Percentiles rank a stretch among this genome's conserved stretches.
Evolutionary conservation across 2,113 vertebrate species (phyloP).

Genomic region (Pygoscelis adeliae): DNA sequence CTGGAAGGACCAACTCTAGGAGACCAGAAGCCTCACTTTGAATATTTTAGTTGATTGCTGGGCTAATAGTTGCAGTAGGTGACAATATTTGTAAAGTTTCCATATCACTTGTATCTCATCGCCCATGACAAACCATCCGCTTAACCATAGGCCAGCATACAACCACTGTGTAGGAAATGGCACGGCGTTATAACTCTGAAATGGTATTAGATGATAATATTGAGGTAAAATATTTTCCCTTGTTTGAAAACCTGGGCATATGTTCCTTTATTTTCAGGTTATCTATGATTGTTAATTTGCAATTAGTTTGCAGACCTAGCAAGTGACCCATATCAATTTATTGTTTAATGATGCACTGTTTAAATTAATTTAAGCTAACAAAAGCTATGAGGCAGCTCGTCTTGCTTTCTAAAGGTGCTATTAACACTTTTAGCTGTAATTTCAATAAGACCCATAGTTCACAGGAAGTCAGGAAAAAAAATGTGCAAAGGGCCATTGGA

Average conservation of each 20-base stretch:
- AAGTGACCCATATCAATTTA: neutral
- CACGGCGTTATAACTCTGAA: neutral
- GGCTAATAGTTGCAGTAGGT: neutral
- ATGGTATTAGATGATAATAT: neutral
- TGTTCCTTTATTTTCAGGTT: neutral
- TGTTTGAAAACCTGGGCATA: neutral
- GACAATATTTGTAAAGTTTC: neutral
- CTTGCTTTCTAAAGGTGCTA: neutral
- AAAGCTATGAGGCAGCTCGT: neutral
- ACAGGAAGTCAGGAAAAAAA: neutral
- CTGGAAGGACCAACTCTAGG: neutral
- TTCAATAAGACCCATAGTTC: neutral
- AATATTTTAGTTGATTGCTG: neutral
- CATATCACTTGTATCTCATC: neutral
- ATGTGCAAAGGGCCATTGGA: neutral
- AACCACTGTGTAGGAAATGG: neutral
- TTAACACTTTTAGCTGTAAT: neutral
- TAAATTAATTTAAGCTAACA: neutral
- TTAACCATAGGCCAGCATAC: neutral
- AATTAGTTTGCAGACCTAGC: neutral
- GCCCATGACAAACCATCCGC: neutral
- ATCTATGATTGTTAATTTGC: neutral
- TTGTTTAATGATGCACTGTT: neutral
- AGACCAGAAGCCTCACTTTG: neutral
- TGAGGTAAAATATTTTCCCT: neutral